Evolutionary conservation across 2,113 vertebrate genomes (phyloP), one percentile per base, ranked within the genome.

Genomic region (Aix galericulata): DNA sequence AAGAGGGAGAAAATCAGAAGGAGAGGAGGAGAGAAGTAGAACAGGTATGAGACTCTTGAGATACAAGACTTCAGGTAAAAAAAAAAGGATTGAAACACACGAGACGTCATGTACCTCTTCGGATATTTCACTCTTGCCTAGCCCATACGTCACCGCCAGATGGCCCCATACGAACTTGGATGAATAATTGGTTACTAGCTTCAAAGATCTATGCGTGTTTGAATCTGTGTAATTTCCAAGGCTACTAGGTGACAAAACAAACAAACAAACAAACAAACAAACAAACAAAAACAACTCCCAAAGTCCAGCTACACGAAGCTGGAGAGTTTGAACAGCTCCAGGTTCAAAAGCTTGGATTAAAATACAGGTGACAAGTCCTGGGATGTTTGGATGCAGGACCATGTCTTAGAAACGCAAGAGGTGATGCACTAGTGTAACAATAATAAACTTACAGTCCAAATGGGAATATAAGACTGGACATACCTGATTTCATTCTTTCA

Each of bases 121-220:
- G 6, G 6, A 5, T 8, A 6, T 25, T 10, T 56, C 13, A 59
- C 72, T 25, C 67, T 23, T 23, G 60, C 72, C 17, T 8, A 26
- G 50, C 31, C 31, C 31, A 13, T 9, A 8, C 7, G 21, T 17
- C 3, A 34, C 94, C 96, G 72, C 72, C 88, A 97, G 96, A 69
- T 95, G 96, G 91, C 93, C 60, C 48, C 73, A 2, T 13, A 7
- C 4, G 84, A 89, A 68, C 63, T 11, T 6, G 17, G 32, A 74
- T 63, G 32, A 44, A 46, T 0, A 34, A 22, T 3, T 11, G 40
- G 2, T 44, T 20, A 11, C 40, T 17, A 2, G 2, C 25, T 40
- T 9, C 64, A 6, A 21, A 58, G 20, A 10, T 2, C 3, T 3
- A 1, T 0, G 1, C 12, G 46, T 0, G 0, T 59, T 81, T 50